Percentiles rank a stretch among this genome's conserved stretches.
phyloP scores from a whole-genome alignment of 2,797 vertebrate genomes.

The Cryptoprocta ferox region DNA sequence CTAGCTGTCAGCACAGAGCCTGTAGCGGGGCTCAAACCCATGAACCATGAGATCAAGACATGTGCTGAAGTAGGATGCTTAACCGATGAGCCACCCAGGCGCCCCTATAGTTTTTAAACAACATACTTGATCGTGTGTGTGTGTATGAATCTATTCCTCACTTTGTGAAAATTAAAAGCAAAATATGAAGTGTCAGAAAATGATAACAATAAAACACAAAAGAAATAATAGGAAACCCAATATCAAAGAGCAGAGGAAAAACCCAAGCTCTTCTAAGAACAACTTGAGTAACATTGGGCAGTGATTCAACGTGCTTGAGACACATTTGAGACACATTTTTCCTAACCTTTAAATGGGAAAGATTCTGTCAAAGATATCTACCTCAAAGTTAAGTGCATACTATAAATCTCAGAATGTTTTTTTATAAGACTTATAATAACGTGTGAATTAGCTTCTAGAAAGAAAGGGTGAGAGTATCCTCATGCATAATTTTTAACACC shows the following conservation, averaged over 20 bases:
- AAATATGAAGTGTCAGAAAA: background rate
- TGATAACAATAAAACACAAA: background rate
- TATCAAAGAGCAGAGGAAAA: background rate
- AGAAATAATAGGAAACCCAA: background rate
- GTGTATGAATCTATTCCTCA: background rate
- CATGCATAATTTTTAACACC: background rate
- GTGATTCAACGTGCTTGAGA: background rate
- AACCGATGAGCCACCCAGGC: too few relatives aligned
- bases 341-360: background rate
- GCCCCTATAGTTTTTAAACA: too few relatives aligned
- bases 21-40: too few relatives aligned
- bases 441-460: background rate
- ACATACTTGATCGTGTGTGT: background rate
- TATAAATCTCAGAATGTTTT: background rate
- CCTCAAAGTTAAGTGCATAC: background rate
- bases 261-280: background rate
- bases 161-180: background rate
- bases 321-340: background rate
- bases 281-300: background rate
- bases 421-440: background rate
- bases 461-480: background rate
- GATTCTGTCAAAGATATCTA: background rate
- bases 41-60: too few relatives aligned
- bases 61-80: too few relatives aligned
- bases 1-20: too few relatives aligned